Conservation (phyloP, 2,113 vertebrate species). For the Eleginops maclovinus region DNA sequence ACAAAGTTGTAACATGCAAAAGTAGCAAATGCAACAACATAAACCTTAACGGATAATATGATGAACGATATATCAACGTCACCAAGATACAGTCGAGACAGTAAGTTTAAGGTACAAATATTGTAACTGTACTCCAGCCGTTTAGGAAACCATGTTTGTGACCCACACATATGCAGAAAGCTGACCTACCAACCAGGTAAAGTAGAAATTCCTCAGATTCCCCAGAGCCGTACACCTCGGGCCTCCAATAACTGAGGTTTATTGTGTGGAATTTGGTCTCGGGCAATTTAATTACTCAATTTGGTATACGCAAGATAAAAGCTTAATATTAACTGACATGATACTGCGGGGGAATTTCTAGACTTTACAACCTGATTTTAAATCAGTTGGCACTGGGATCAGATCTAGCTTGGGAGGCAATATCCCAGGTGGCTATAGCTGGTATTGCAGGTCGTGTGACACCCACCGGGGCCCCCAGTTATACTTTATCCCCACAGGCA, state of each 20-base stretch:
- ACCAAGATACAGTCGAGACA: neutral
- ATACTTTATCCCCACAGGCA: no score
- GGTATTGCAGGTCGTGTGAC: neutral
- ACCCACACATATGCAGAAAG: neutral
- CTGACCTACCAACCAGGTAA: neutral
- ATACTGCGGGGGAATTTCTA: neutral
- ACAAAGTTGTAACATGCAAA: conserved; percentile 12
- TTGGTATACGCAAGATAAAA: no score
- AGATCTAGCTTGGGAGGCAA: no score
- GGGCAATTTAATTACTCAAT: neutral
- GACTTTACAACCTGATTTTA: neutral
- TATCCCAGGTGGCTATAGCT: no score
- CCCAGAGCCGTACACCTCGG: no score
- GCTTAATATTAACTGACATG: neutral
- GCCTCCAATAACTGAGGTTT: neutral
- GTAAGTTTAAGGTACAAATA: neutral
- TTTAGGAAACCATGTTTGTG: conserved; percentile 1
- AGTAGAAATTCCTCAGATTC: neutral
- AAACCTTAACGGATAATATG: neutral
- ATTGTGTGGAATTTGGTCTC: neutral
- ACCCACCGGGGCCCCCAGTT: neutral
- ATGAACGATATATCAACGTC: no score
- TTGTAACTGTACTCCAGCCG: neutral
- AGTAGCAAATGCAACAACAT: conserved; percentile 1
- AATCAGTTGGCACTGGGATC: neutral